Evolutionary conservation across 2,797 vertebrate species (phyloP).

Genomic region (Propithecus perrieri): DNA sequence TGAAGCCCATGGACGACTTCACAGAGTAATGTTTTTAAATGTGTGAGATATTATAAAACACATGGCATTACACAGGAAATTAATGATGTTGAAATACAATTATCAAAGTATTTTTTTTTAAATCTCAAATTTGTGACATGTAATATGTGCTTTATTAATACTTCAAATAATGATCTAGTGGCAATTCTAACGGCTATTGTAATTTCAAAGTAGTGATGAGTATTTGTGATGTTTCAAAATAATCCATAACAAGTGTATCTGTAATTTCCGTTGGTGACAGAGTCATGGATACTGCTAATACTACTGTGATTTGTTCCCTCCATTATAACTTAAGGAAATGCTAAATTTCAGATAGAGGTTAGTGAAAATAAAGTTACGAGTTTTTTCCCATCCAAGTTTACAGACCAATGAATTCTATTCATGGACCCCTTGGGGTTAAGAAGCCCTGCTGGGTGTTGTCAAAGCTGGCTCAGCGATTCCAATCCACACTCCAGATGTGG

Average conservation of each 20-base stretch:
- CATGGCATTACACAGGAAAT: neutral
- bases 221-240: neutral
- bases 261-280: neutral
- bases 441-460: neutral
- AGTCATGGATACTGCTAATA: neutral
- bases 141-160: neutral
- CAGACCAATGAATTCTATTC: neutral
- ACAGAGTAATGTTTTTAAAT: neutral
- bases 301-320: neutral
- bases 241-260: neutral
- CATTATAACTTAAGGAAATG: neutral
- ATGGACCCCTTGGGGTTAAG: neutral
- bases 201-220: conserved; percentile 19
- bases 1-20: neutral
- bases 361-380: conserved; percentile 24
- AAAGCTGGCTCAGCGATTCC: neutral
- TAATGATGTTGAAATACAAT: neutral
- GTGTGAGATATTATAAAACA: neutral
- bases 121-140: neutral
- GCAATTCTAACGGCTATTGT: neutral
- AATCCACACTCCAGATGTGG: neutral
- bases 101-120: neutral
- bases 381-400: neutral
- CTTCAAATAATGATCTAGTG: neutral
- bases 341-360: conserved; percentile 13